phyloP scores from a whole-genome alignment of 2,797 vertebrate genomes.

The Anguilla marmorata region DNA sequence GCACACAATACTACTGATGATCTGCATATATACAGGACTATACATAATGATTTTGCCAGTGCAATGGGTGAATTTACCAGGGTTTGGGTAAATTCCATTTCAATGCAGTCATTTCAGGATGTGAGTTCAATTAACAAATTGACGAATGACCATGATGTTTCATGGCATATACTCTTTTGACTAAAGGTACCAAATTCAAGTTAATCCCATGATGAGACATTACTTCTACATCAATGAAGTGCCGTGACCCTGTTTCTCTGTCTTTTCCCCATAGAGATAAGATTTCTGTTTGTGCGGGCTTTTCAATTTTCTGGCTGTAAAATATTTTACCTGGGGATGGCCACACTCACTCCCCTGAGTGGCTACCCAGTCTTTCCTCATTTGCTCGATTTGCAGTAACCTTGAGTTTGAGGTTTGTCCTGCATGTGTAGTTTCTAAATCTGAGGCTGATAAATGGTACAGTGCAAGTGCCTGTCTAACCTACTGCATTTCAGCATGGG shows the following conservation, averaged over 20 bases:
- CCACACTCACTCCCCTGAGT: not conserved
- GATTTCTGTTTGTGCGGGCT: not conserved
- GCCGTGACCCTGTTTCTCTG: not conserved
- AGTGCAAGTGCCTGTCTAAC: not conserved
- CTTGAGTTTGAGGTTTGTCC: not conserved
- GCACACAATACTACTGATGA: not conserved
- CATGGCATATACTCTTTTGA: not conserved
- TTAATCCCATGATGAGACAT: not conserved
- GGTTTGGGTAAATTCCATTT: not conserved
- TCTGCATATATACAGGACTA: not conserved
- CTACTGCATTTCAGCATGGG: not conserved
- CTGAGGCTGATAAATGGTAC: not conserved
- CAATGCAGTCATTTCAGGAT: not conserved
- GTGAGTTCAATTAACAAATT: not conserved
- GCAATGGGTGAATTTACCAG: not conserved
- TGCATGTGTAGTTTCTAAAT: not conserved
- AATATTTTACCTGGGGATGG: not conserved
- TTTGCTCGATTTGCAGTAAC: not conserved
- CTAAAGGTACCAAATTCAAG: not conserved
- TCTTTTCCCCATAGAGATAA: not conserved
- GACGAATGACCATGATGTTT: not conserved
- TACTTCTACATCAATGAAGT: not conserved
- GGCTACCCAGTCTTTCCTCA: not conserved
- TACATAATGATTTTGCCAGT: not conserved
- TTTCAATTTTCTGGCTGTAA: not conserved